Evolutionary conservation across 2,113 vertebrate species (phyloP).

Genomic region (Rhinolophus sinicus): DNA sequence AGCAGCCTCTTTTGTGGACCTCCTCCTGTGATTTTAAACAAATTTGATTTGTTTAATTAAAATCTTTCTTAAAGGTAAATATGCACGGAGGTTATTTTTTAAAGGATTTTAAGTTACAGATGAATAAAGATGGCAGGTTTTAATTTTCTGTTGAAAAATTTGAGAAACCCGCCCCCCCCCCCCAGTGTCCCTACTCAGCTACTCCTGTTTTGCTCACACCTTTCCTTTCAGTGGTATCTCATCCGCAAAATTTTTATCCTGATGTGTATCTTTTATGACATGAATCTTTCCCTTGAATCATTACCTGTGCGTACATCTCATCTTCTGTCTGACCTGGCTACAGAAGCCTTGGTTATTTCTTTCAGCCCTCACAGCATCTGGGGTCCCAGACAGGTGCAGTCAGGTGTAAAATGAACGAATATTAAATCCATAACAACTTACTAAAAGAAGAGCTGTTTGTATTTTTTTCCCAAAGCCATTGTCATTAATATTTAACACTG

Average conservation of each 20-base stretch:
- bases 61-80: background rate
- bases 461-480: background rate
- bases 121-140: background rate
- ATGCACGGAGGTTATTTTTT: conserved; percentile 6
- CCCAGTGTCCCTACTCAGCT: background rate
- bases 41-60: conserved; percentile 30
- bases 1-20: conserved; percentile 48
- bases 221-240: background rate
- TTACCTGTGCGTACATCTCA: background rate
- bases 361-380: background rate
- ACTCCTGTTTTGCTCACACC: too few relatives aligned
- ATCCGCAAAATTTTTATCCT: background rate
- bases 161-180: background rate
- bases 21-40: background rate
- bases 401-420: background rate
- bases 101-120: background rate
- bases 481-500: background rate
- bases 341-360: background rate
- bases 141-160: background rate
- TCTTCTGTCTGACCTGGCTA: background rate
- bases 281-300: background rate
- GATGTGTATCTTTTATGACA: background rate
- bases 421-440: conserved; percentile 27
- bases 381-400: background rate
- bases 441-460: background rate